Percentiles rank a stretch among this genome's conserved stretches.
These are phyloP conservation scores for Danio kyathit DNA, from an alignment of 2,797 vertebrate species.

Conservation along the genomic window DNA sequence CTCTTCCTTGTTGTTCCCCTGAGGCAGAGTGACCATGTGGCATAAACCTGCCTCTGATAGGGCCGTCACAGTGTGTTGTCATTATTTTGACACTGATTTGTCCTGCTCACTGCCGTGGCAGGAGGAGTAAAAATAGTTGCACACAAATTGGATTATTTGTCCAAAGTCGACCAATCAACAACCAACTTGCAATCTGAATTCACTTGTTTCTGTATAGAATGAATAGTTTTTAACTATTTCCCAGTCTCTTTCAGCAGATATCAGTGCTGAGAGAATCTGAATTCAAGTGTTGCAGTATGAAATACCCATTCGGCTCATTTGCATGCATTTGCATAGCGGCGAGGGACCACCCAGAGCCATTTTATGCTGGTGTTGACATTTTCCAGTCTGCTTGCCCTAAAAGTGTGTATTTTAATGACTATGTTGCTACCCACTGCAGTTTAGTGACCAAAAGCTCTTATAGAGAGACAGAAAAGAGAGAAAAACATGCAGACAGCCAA, in stretches of 20 bases:
- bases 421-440: neutral
- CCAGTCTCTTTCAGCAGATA: neutral
- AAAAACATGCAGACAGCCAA: neutral
- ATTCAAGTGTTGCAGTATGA: neutral
- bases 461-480: neutral
- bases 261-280: neutral
- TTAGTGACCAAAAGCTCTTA: constrained; percentile 32
- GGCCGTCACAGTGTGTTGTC: neutral
- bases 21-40: constrained; percentile 1
- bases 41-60: neutral
- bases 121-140: neutral
- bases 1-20: neutral
- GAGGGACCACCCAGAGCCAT: constrained; percentile 37
- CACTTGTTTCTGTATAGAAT: neutral
- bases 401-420: constrained; percentile 29
- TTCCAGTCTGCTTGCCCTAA: constrained; percentile 33
- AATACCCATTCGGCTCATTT: constrained; percentile 1
- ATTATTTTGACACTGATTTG: constrained; percentile 29
- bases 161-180: neutral
- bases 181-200: neutral
- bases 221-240: neutral
- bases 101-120: constrained; percentile 1
- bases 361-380: constrained; percentile 42
- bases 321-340: constrained; percentile 39
- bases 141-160: neutral